These are phyloP conservation scores for Podargus strigoides DNA, from an alignment of 2,797 vertebrate genomes.

Conservation along the genomic window DNA sequence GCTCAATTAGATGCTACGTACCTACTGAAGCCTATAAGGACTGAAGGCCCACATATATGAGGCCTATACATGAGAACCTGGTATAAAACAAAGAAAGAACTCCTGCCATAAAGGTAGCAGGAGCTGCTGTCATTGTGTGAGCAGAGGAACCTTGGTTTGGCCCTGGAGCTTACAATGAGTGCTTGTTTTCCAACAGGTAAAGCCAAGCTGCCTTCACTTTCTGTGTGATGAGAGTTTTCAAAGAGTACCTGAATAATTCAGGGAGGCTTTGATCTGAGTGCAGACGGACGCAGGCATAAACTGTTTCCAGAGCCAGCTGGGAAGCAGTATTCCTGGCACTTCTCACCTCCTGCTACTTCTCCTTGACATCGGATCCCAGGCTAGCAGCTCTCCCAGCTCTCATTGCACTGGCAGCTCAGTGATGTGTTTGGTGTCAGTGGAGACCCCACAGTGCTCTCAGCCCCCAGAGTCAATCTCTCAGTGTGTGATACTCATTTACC, in stretches of 20 bases:
- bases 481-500: neutral
- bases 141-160: neutral
- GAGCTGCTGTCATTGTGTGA: neutral
- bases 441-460: neutral
- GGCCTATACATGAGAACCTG: neutral
- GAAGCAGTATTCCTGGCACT: constrained; percentile 56
- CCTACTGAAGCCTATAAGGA: neutral
- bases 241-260: constrained; percentile 66
- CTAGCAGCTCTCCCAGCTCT: constrained; percentile 8
- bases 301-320: constrained; percentile 61
- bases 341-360: constrained; percentile 52
- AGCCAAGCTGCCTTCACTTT: constrained; percentile 51
- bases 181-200: constrained; percentile 48
- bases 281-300: constrained; percentile 46
- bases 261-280: constrained; percentile 39
- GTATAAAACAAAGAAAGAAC: neutral
- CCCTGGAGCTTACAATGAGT: constrained; percentile 13
- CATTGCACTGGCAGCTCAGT: neutral
- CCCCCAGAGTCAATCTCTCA: neutral
- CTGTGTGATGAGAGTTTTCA: constrained; percentile 49
- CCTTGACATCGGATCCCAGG: constrained; percentile 45
- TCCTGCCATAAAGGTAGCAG: neutral
- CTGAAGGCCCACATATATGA: neutral
- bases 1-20: neutral
- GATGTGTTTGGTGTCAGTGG: neutral